Evolutionary conservation across 2,797 vertebrate genomes (phyloP).

Genomic region (Rhabdomys pumilio): DNA sequence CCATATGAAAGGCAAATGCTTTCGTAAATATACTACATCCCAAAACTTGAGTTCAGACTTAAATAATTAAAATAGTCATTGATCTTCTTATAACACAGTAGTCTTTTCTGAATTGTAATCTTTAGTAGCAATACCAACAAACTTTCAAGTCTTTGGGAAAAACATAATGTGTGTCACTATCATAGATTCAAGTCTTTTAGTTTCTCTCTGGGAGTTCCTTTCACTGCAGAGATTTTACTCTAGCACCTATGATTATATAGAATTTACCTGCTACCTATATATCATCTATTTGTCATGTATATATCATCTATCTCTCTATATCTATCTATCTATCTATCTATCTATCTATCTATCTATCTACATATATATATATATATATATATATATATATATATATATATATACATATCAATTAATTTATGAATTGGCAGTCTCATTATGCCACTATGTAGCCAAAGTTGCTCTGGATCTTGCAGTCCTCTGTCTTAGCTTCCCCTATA

Average conservation of each 20-base stretch:
- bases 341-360: neutral
- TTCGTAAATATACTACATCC: neutral
- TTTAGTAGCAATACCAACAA: neutral
- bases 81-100: neutral
- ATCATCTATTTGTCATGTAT: neutral
- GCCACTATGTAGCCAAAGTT: neutral
- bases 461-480: neutral
- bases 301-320: neutral
- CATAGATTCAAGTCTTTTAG: neutral
- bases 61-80: neutral
- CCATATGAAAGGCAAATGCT: too few species aligned
- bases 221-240: neutral
- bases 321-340: neutral
- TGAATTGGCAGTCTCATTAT: neutral
- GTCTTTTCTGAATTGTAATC: neutral
- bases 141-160: neutral
- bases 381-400: too few species aligned
- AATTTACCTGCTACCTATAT: neutral
- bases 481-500: neutral
- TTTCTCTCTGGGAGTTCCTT: neutral
- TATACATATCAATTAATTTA: neutral
- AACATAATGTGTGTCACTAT: neutral
- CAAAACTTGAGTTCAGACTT: neutral
- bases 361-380: too few species aligned
- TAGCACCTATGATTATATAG: neutral